These are phyloP conservation scores for Chelonoidis abingdonii DNA, from an alignment of 2,113 vertebrate species.

Conservation along the genomic window DNA sequence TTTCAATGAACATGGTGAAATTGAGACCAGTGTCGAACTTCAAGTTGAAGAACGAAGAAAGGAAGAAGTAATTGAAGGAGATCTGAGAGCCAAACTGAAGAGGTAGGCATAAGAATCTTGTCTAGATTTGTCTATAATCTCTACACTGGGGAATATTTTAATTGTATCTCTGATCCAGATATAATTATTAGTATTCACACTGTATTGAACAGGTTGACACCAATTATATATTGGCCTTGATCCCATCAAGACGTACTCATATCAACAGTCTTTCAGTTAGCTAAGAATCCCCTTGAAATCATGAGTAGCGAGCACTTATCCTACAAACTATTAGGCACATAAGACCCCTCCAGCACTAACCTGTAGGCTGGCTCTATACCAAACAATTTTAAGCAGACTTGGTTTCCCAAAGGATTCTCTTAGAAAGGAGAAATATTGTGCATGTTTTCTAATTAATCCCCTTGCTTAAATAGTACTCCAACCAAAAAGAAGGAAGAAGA, in stretches of 20 bases:
- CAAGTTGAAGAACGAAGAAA: conserved; percentile 90
- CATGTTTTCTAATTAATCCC: background rate
- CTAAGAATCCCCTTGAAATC: background rate
- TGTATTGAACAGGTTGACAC: background rate
- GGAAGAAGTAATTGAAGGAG: conserved; percentile 87
- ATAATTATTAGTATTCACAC: fast-evolving
- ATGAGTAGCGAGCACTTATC: background rate
- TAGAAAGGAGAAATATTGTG: background rate
- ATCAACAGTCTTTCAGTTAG: background rate
- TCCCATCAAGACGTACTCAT: background rate
- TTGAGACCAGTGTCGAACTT: conserved; percentile 88
- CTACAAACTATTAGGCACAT: too few relatives aligned
- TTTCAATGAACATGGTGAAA: conserved; percentile 91
- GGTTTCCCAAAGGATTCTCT: background rate
- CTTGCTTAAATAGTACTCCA: conserved; percentile 85
- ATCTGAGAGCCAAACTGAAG: conserved; percentile 93
- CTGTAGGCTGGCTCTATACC: background rate
- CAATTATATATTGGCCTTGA: background rate
- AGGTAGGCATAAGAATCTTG: conserved; percentile 82
- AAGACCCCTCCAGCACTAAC: background rate
- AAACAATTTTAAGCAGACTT: background rate
- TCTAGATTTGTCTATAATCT: conserved; percentile 5
- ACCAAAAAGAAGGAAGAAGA: conserved; percentile 91
- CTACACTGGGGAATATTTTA: background rate
- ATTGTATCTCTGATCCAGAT: background rate